Percentiles rank a stretch among this genome's conserved stretches.
Conservation (phyloP, 2,888 invertebrate species). For the Trachelus stipa region DNA sequence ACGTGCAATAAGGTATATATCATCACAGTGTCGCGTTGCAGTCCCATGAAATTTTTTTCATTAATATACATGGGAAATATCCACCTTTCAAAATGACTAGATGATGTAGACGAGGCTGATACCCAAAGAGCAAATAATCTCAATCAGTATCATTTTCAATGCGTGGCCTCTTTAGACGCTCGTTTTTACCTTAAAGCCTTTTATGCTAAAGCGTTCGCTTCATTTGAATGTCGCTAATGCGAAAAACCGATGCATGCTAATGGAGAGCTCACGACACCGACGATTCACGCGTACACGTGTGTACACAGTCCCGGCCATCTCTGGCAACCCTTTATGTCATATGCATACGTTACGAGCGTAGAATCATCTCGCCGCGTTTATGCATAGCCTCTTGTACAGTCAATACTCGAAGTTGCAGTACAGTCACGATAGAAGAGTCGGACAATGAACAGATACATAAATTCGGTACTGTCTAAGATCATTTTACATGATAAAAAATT, state of each 20-base stretch:
- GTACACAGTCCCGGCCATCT: constrained; percentile 36
- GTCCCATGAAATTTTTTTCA: not conserved
- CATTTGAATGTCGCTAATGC: constrained; percentile 66
- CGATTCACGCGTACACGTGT: constrained; percentile 29
- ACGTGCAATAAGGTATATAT: not conserved
- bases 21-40: no score
- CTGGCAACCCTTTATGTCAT: constrained; percentile 48
- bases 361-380: constrained; percentile 24
- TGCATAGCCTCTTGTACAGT: constrained; percentile 8
- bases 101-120: not conserved
- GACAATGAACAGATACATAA: not conserved
- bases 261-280: constrained; percentile 47
- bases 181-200: constrained; percentile 46
- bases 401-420: not conserved
- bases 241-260: constrained; percentile 66
- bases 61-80: not conserved
- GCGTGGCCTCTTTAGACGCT: not conserved
- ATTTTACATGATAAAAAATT: not conserved
- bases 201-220: constrained; percentile 63
- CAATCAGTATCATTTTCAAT: not conserved
- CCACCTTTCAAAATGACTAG: not conserved
- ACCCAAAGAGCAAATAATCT: not conserved
- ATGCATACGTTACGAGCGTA: constrained; percentile 50
- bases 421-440: not conserved
- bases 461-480: not conserved